These are phyloP conservation scores for Axea sp. DNA, from an alignment of 2,888 invertebrate genomes.

Conservation along the genomic window DNA sequence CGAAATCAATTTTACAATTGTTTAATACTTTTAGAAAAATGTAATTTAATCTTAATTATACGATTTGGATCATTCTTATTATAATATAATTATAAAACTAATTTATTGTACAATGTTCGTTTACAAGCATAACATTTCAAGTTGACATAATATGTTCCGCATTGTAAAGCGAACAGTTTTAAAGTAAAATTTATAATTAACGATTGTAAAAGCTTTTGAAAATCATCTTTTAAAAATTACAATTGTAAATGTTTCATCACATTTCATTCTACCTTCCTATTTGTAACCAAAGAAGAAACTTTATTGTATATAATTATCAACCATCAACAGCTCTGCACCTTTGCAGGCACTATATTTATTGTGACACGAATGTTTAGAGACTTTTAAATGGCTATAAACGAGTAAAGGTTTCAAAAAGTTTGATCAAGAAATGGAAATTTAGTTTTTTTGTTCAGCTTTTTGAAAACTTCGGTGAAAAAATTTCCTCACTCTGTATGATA, in stretches of 20 bases:
- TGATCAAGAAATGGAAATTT: constrained; percentile 19
- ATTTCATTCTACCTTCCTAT: constrained; percentile 1
- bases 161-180: no score
- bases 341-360: constrained; percentile 32
- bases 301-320: constrained; percentile 3
- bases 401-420: constrained; percentile 55
- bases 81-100: no score
- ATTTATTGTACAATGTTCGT: no score
- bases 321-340: constrained; percentile 16
- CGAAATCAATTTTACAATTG: no score
- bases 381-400: constrained; percentile 34
- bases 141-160: no score
- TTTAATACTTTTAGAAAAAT: no score
- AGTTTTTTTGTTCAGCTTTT: constrained; percentile 10
- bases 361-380: constrained; percentile 13
- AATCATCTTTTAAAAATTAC: no score
- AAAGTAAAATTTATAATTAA: no score
- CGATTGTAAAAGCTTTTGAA: no score
- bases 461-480: constrained; percentile 23
- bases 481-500: background rate
- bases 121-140: no score
- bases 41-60: no score
- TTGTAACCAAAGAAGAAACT: background rate
- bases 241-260: constrained; percentile 9
- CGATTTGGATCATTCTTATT: no score